Evolutionary conservation across 2,113 vertebrate species (phyloP).

Genomic region (Brachyhypopomus gauderio): DNA sequence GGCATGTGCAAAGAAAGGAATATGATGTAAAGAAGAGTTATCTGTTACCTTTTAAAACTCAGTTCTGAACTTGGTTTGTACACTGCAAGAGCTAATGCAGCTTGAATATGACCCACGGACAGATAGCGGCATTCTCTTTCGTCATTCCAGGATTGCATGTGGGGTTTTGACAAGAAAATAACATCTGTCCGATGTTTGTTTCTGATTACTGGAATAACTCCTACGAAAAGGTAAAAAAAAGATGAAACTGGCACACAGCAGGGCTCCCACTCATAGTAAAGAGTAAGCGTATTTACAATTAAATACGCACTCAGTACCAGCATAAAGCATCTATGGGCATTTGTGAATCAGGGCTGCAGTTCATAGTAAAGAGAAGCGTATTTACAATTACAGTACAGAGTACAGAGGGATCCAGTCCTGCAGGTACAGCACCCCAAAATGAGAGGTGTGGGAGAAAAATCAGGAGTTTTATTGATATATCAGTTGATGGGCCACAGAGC

Average conservation of each 20-base stretch:
- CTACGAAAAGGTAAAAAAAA: background rate
- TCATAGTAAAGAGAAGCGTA: background rate
- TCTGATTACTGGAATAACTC: background rate
- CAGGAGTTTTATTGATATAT: conserved; percentile 1
- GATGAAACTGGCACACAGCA: background rate
- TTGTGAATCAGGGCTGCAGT: background rate
- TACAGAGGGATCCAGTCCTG: background rate
- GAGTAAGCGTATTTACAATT: background rate
- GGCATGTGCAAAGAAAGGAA: background rate
- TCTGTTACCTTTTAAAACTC: background rate
- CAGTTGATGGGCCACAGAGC: background rate
- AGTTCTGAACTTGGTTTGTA: background rate
- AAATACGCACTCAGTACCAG: background rate
- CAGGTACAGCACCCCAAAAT: background rate
- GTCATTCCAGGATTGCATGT: background rate
- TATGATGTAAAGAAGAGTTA: background rate
- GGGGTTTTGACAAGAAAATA: background rate
- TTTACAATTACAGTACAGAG: background rate
- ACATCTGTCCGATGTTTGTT: background rate
- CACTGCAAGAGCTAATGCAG: background rate
- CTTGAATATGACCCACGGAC: background rate
- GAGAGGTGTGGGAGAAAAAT: background rate
- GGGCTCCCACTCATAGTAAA: background rate
- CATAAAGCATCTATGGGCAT: background rate
- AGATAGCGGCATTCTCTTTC: background rate